A percentile compares a stretch with the other conserved stretches of the same genome.
Conservation (phyloP, 2,888 invertebrate genomes). For the Diplolepis rosae region DNA sequence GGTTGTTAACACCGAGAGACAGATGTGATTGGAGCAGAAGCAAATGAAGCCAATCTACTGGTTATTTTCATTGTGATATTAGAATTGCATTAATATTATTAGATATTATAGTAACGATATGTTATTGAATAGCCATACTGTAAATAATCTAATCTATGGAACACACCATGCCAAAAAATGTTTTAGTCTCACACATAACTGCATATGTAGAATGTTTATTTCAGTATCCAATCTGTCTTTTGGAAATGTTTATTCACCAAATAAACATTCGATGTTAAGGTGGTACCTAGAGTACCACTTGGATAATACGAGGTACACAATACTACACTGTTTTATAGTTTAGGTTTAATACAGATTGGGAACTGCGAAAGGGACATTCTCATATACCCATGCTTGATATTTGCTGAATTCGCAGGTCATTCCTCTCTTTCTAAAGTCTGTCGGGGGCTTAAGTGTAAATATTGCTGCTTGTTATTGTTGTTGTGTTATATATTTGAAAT, state of each 20-base stretch:
- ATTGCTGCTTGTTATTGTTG: slow-evolving; percentile 75
- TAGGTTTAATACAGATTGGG: slow-evolving; percentile 79
- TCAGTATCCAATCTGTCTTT: slow-evolving; percentile 79
- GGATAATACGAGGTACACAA: slow-evolving; percentile 48
- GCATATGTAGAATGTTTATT: slow-evolving; percentile 79
- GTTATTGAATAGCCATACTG: slow-evolving; percentile 52
- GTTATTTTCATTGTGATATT: slow-evolving; percentile 37
- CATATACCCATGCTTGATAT: slow-evolving; percentile 76
- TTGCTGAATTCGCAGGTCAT: slow-evolving; percentile 69
- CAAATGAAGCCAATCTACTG: slow-evolving; percentile 47
- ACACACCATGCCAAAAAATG: slow-evolving; percentile 69
- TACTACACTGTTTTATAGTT: slow-evolving; percentile 41
- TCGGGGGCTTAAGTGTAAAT: slow-evolving; percentile 77
- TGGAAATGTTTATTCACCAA: slow-evolving; percentile 28
- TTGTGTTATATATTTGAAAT: slow-evolving; percentile 41
- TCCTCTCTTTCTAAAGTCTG: slow-evolving; percentile 68
- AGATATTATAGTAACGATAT: slow-evolving; percentile 30
- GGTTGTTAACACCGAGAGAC: slow-evolving; percentile 72
- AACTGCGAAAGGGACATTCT: slow-evolving; percentile 86
- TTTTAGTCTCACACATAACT: slow-evolving; percentile 61
- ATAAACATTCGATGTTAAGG: slow-evolving; percentile 12
- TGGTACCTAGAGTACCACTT: slow-evolving; percentile 39
- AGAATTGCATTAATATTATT: slow-evolving; percentile 29
- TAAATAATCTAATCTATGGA: slow-evolving; percentile 66
- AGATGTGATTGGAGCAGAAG: slow-evolving; percentile 72